Base-by-base conservation (phyloP, 2,113 vertebrate species). In the Microcebus ravelobensis region DNA sequence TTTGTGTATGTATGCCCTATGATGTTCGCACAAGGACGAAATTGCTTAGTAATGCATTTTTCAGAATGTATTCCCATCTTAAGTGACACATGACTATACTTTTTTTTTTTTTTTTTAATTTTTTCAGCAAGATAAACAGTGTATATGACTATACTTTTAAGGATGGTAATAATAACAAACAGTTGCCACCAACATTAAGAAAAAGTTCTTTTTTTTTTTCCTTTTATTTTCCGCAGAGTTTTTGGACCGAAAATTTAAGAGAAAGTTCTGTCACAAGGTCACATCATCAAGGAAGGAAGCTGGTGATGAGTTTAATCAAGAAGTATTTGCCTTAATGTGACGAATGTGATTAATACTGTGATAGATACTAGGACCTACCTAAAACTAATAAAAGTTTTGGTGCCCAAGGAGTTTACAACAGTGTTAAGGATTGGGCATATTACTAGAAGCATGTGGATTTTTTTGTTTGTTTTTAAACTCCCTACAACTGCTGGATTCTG, bases 321-420 rank as follows among this genome's bases (percentile, higher is more conserved):
- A 86, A 87, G 21, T 92, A 59, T 96, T 65, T 95, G 36, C 50
- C 61, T 59, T 93, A 67, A 92, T 59, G 45, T 71, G 61, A 87
- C 15, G 10, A 95, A 55, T 63, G 65, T 93, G n/a, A 61, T 90
- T 90, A 50, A 82, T 82, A 13, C 29, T 74, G 39, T 90, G 31
- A 13, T 82, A 36, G 59, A 67, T 27, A 57, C 45, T 63, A 29
- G 67, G 36, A 34, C 61, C 61, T 63, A 39, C 31, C 76, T 87
- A 61, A n/a, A 50, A 52, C 65, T 86, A 18, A 45, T 76, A 61
- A 0, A 85, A 29, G 18, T 76, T 91, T 87, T 70, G 50, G 42
- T 45, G 29, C 25, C 8, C 29, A 63, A 9, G 29, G 89, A 83
- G 34, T 61, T 90, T 80, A 57, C 20, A 89, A 1, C 36, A 65